Conservation (phyloP, 2,797 vertebrate genomes). For the Euthynnus affinis region DNA sequence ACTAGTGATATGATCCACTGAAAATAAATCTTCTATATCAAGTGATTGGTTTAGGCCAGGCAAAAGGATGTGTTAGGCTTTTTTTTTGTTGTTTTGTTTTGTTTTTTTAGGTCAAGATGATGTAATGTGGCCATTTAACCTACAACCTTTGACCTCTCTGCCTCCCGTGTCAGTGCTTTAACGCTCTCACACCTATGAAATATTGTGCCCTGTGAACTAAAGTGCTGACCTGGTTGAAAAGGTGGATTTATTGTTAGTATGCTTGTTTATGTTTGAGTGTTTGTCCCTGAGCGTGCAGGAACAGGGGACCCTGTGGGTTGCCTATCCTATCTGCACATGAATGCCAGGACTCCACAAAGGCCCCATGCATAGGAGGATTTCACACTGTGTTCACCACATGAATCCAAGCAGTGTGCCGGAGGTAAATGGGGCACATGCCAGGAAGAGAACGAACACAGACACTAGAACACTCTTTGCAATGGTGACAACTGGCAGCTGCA, state of each 20-base stretch:
- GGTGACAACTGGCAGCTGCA: slow-evolving; percentile 52
- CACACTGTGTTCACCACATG: slow-evolving; percentile 63
- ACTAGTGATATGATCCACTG: neutral
- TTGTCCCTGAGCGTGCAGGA: slow-evolving; percentile 32
- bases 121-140: slow-evolving; percentile 19
- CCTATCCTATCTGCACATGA: slow-evolving; percentile 56
- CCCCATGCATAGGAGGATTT: slow-evolving; percentile 51
- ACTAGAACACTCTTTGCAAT: slow-evolving; percentile 65
- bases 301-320: slow-evolving; percentile 35
- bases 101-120: slow-evolving; percentile 35
- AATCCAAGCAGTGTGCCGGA: slow-evolving; percentile 62
- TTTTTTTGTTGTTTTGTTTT: too few species aligned
- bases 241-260: slow-evolving; percentile 33
- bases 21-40: neutral
- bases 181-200: slow-evolving; percentile 28
- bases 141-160: slow-evolving; percentile 41
- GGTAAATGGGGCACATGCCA: slow-evolving; percentile 64
- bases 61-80: neutral
- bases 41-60: neutral
- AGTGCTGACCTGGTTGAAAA: slow-evolving; percentile 51
- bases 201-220: slow-evolving; percentile 29
- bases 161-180: slow-evolving; percentile 34
- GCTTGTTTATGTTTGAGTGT: slow-evolving; percentile 52
- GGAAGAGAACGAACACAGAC: slow-evolving; percentile 48
- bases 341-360: slow-evolving; percentile 69